Base-by-base conservation (phyloP, 1,140 invertebrate genomes). In the Drosophila orena region DNA sequence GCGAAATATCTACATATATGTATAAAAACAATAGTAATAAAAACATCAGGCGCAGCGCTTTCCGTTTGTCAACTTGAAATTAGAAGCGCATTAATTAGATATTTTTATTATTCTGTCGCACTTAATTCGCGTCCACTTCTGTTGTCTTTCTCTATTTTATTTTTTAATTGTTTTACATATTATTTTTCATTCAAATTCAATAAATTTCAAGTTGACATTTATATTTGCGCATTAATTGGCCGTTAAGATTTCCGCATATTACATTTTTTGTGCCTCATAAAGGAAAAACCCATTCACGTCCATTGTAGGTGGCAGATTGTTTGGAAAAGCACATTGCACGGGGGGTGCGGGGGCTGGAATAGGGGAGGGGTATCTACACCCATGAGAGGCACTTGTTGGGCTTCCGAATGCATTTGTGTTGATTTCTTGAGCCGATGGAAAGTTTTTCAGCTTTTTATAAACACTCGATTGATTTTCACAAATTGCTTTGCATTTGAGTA, bases 61-160 rank as follows among this genome's bases (percentile, higher is more conserved):
- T 89, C 83, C 83, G 83, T 88, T 77, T 86, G 83, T 88, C 83
- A 79, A 58, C 53, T 52, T 62, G 79, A 83, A 83, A 88, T 89
- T 84, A 88, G 84, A 88, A 79, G 84, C 84, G 84, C 84, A 88
- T 88, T 88, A 88, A 88, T 88, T 88, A 89, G 79, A 89, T 73
- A 74, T 89, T 71, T 84, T 74, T 88, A 88, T 88, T 88, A 89
- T 79, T 83, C 49, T 56, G 11, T 27, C 27, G 66, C 64, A 69
- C 47, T 66, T 69, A 40, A 49, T 66, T 56, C 38, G 40, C 43
- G 57, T 46, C 56, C 57, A 64, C 60, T 77, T 55, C 46, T 35
- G 22, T 34, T 34, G 24, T 40, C 50, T 55, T 55, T 55, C 50
- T 54, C 17, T 65, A 59, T 49, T 70, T 47, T 59, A 47, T 40